Percentiles rank a stretch among this genome's conserved stretches.
phyloP scores from a whole-genome alignment of 1,140 invertebrate species.

The Trichonephila clavata region DNA sequence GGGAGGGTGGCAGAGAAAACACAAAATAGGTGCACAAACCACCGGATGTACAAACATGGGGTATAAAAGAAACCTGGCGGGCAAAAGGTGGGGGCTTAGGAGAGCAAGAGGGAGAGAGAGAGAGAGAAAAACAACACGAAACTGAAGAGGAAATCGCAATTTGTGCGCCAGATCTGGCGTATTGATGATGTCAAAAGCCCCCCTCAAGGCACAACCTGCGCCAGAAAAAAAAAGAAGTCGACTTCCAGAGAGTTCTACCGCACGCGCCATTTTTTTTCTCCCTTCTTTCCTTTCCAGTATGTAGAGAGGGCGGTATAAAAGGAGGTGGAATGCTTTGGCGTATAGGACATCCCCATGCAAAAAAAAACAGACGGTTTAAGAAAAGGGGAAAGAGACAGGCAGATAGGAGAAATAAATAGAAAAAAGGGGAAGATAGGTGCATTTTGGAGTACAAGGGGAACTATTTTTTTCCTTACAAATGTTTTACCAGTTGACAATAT shows the following conservation, averaged over 20 bases:
- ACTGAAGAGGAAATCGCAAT: conserved; percentile 71
- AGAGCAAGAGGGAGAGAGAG: background rate
- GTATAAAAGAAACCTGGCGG: conserved; percentile 6
- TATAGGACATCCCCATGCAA: conserved; percentile 11
- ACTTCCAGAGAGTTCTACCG: conserved; percentile 9
- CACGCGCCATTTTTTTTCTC: background rate
- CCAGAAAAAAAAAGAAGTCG: conserved; percentile 44
- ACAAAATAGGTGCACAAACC: conserved; percentile 73
- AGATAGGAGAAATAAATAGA: conserved; percentile 57
- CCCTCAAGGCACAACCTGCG: conserved; percentile 17
- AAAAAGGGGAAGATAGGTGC: background rate
- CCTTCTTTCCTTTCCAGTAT: background rate
- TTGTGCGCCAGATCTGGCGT: conserved; percentile 74
- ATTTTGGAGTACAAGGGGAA: conserved; percentile 30
- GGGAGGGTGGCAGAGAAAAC: conserved; percentile 30
- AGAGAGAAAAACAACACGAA: conserved; percentile 57
- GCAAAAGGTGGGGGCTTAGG: background rate
- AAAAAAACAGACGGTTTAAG: conserved; percentile 34
- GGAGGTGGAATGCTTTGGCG: background rate
- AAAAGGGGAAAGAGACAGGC: background rate
- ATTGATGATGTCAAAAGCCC: conserved; percentile 73
- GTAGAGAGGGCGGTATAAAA: conserved; percentile 39
- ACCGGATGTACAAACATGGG: conserved; percentile 64
- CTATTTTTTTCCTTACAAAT: conserved; percentile 3
- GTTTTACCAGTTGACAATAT: conserved; percentile 70